These are phyloP conservation scores for Apocrypta bakeri DNA, from an alignment of 1,140 invertebrate genomes.

Conservation along the genomic window DNA sequence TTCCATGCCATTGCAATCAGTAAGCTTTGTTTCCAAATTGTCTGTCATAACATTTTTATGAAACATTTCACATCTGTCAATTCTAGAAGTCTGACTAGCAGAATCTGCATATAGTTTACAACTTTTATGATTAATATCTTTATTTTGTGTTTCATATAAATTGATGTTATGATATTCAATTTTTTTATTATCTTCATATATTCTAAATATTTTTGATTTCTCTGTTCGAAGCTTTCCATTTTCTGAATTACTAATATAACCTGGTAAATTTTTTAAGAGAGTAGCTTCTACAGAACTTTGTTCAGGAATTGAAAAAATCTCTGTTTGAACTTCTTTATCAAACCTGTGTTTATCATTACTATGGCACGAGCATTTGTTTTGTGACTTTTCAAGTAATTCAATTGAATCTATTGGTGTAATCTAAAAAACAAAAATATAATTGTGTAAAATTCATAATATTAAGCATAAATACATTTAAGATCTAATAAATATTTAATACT, in stretches of 20 bases:
- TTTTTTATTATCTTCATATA: neutral
- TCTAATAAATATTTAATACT: constrained; percentile 16
- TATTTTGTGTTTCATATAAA: constrained; percentile 13
- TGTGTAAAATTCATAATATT: neutral
- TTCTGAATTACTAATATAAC: constrained; percentile 28
- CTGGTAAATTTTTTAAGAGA: constrained; percentile 40
- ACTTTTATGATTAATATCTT: neutral
- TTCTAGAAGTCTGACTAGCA: constrained; percentile 11
- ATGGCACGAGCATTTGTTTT: neutral
- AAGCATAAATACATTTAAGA: neutral
- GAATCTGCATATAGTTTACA: neutral
- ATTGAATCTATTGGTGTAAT: neutral
- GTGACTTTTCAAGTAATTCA: neutral
- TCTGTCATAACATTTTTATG: constrained; percentile 20
- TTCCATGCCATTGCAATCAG: neutral
- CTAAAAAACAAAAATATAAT: constrained; percentile 12
- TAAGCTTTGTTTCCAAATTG: neutral
- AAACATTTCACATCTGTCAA: neutral
- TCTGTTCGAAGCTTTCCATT: neutral
- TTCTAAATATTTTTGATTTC: neutral
- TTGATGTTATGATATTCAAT: neutral
- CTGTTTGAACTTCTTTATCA: neutral
- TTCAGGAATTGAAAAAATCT: neutral
- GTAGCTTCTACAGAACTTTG: constrained; percentile 24
- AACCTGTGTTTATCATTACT: neutral